Percentiles rank a stretch among this genome's conserved stretches.
phyloP scores from a whole-genome alignment of 2,113 vertebrate species.

The Lepus europaeus region DNA sequence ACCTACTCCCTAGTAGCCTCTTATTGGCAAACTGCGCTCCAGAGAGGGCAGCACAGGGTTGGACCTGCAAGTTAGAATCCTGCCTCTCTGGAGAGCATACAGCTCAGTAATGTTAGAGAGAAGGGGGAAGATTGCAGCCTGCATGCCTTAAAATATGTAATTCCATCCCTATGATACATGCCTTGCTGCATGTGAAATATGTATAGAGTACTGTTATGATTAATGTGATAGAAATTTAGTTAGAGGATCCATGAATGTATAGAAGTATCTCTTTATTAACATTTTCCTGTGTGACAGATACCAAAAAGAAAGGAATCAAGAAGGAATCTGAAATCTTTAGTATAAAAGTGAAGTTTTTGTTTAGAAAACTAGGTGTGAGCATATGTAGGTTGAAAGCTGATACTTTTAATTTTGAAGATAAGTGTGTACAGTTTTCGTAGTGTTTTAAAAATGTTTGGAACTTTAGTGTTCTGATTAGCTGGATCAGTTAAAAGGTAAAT shows the following conservation, averaged over 20 bases:
- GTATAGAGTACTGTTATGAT: background rate
- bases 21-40: background rate
- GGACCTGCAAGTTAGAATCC: background rate
- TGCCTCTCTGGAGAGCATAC: background rate
- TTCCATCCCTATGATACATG: background rate
- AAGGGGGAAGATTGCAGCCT: background rate
- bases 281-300: background rate
- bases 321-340: background rate
- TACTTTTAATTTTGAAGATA: background rate
- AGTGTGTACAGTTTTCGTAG: background rate
- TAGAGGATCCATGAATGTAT: background rate
- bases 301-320: background rate
- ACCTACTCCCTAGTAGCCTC: background rate
- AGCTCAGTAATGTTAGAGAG: background rate
- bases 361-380: background rate
- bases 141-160: background rate
- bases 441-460: slow-evolving; percentile 41
- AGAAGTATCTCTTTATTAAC: slow-evolving; percentile 11
- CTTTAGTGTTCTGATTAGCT: background rate
- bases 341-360: background rate
- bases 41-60: background rate
- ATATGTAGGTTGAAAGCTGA: background rate
- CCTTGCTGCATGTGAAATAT: background rate
- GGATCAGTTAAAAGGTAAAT: background rate
- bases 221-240: background rate